Evolutionary conservation across 1,140 invertebrate genomes (phyloP), one percentile per base, ranked within the genome.

Genomic region (Pseudomyrmex cubaensis): DNA sequence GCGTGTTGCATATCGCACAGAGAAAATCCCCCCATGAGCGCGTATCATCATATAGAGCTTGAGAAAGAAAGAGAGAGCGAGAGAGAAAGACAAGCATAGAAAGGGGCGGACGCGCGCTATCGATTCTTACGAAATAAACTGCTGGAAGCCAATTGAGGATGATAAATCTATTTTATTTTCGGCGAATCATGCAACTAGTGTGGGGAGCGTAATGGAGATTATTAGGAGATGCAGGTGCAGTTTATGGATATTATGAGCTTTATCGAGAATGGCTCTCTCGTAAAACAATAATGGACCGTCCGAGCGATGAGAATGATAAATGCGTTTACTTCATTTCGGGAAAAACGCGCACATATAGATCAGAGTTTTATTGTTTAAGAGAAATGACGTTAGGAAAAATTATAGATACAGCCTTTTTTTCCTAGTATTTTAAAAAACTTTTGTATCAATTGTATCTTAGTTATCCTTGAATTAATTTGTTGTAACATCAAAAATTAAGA

Each of bases 1-100:
- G 90, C 90, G 88, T 92, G 86, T 92, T 90, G 87, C 88, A 78
- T 78, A 88, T 91, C 87, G 83, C 82, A 84, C 78, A 88, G 78
- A 89, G 78, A 89, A 91, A 90, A 89, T 90, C 82, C 82, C 35
- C 73, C 20, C 76, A n/a, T 72, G 25, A 48, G 22, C 52, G n/a
- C 12, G n/a, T 46, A 48, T 48, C 50, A 12, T 52, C 63, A 67
- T 48, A 70, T 12, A 10, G 59, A 57, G 35, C 35, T 35, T 35
- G 35, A 35, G 35, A 25, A 1, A 25, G 25, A 4, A 25, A 25
- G 48, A 74, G 50, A 48, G 61, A 48, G 46, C 73, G 25, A 9
- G 22, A 25, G 22, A 54, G 44, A 12, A 20, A 77, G 20, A 59
- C 17, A 17, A n/a, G 20, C 35, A 59, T 50, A 44, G 54, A 44